Evolutionary conservation across 2,797 vertebrate species (phyloP).

Genomic region (Neosilurus hyrtlii): DNA sequence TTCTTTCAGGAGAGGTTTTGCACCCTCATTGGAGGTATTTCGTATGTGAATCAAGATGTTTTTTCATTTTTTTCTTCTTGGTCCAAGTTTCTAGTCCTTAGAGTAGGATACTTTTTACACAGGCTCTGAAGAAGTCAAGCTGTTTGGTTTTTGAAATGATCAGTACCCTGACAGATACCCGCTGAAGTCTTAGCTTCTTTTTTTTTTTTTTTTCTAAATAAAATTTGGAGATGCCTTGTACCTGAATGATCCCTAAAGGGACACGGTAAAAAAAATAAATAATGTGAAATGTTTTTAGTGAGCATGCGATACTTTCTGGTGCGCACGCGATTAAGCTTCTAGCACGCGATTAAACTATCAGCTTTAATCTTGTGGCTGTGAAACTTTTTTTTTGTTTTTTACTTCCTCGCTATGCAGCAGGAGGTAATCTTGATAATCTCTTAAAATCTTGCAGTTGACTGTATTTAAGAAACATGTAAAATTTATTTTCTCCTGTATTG

Average conservation of each 20-base stretch:
- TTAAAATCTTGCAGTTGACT: not conserved
- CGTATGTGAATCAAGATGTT: no score
- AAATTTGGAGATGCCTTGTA: not conserved
- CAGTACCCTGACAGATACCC: not conserved
- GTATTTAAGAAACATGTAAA: not conserved
- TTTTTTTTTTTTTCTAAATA: not conserved
- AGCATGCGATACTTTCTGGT: no score
- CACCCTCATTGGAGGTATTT: no score
- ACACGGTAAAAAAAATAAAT: no score
- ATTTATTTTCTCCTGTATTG: not conserved
- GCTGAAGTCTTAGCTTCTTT: not conserved
- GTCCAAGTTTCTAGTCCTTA: no score
- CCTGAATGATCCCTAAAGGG: no score
- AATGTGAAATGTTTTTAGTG: no score
- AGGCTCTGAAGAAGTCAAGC: no score
- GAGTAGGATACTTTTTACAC: no score
- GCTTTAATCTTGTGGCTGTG: not conserved
- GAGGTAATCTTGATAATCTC: not conserved
- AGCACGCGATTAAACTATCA: not conserved
- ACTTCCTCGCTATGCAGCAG: not conserved
- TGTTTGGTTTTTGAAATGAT: not conserved
- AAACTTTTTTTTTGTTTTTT: slow-evolving; percentile 4
- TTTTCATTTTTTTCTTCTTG: no score
- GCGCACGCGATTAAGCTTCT: not conserved
- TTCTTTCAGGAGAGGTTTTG: no score